Base-by-base conservation (phyloP, 2,797 vertebrate genomes). In the Aphelocoma californica region DNA sequence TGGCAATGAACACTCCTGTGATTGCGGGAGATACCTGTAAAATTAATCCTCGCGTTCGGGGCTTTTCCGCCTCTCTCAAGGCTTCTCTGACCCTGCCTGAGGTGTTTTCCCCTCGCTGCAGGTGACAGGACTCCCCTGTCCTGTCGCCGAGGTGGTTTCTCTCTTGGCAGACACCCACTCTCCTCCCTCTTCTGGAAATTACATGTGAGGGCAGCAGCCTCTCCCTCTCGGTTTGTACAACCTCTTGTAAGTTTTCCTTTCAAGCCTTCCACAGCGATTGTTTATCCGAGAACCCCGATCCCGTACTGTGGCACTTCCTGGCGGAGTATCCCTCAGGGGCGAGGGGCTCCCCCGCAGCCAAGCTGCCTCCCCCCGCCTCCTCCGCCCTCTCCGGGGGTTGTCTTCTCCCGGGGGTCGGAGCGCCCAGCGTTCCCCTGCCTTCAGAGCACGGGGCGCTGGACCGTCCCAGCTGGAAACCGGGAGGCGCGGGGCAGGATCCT, bases 181-280 rank as follows among this genome's bases (percentile, higher is more conserved):
- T 62, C 50, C 44, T 51, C 32, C 42, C 48, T 42, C 8, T 44
- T 21, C 72, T 50, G 8, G 7, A 31, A 38, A 28, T 7, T 23
- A 36, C 12, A 1, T 2, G 18, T 42, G 51, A 54, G 60, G 36
- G 26, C 69, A 82, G 45, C 24, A 12, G 42, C 18, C 62, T 38
- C 19, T 73, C 38, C 36, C 40, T 54, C n/a, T 42, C 10, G 9
- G 10, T 31, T 71, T 48, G 23, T 20, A 18, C 1, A 34, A 42
- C 15, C 28, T 8, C 58, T 25, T 4, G 15, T 1, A 32, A 29
- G 29, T 62, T 54, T 48, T 47, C 32, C 32, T 31, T 8, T 11
- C 1, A 8, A 62, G 7, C 24, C 10, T 80, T 15, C 21, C 19
- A 3, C 60, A 14, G 42, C 0, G 26, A 6, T 2, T 6, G 13